phyloP scores from a whole-genome alignment of 2,888 invertebrate species.

The Rhagophthalmus giganteus region DNA sequence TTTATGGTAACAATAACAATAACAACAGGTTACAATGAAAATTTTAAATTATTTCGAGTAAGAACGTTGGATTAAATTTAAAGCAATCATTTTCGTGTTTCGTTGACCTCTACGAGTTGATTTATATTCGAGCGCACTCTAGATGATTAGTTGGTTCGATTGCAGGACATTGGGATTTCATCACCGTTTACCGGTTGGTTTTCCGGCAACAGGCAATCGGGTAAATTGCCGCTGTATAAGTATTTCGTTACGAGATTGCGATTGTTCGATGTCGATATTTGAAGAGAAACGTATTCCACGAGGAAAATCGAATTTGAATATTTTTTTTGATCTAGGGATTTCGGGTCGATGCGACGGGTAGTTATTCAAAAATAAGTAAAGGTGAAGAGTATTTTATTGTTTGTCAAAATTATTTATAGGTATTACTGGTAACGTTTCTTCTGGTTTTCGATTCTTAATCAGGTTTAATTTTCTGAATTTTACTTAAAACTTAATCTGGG shows the following conservation, averaged over 20 bases:
- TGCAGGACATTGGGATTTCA: conserved; percentile 33
- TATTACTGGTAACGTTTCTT: too few species aligned
- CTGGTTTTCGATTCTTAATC: too few species aligned
- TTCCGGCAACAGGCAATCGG: conserved; percentile 34
- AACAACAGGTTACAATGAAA: neutral
- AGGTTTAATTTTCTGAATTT: too few species aligned
- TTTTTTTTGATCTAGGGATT: too few species aligned
- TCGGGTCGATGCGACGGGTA: too few species aligned
- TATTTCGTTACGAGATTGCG: conserved; percentile 6
- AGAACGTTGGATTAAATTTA: neutral
- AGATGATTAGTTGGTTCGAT: conserved; percentile 35
- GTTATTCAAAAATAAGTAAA: too few species aligned
- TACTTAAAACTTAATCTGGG: too few species aligned
- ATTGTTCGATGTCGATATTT: too few species aligned
- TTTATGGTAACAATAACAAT: conserved; percentile 3
- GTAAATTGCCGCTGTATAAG: conserved; percentile 32
- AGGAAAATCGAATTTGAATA: too few species aligned
- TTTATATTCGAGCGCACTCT: conserved; percentile 32
- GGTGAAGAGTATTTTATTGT: too few species aligned
- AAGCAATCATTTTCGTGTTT: conserved; percentile 8
- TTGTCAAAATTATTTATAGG: too few species aligned
- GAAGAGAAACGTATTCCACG: too few species aligned
- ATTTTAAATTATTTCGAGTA: neutral
- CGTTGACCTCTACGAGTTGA: conserved; percentile 18
- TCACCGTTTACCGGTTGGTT: conserved; percentile 34